Conservation (phyloP, 1,140 invertebrate genomes). For the Megathymus violae region DNA sequence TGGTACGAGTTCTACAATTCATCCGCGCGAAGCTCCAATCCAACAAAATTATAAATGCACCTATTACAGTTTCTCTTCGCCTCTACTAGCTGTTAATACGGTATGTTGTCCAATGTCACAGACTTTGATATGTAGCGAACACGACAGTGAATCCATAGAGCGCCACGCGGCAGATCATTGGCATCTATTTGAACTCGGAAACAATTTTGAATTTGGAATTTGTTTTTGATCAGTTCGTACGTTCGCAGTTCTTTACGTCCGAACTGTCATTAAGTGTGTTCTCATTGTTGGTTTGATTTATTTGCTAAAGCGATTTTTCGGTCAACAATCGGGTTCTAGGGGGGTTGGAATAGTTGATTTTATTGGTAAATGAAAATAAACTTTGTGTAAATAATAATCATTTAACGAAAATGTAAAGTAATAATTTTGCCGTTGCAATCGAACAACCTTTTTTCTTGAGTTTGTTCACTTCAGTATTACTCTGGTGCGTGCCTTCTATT, state of each 20-base stretch:
- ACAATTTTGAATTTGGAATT: constrained; percentile 73
- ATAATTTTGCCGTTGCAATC: too few species aligned
- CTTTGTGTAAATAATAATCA: too few species aligned
- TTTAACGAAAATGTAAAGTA: too few species aligned
- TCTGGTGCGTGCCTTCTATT: too few species aligned
- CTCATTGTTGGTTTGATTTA: constrained; percentile 67
- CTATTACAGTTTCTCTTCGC: not conserved
- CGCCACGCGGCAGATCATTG: constrained; percentile 76
- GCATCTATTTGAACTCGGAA: constrained; percentile 81
- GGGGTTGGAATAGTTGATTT: constrained; percentile 41
- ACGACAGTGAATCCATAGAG: constrained; percentile 42
- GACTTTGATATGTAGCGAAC: constrained; percentile 4
- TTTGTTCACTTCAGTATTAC: too few species aligned
- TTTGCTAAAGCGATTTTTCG: constrained; percentile 68
- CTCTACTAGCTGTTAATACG: constrained; percentile 25
- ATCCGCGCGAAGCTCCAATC: not conserved
- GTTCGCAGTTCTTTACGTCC: constrained; percentile 69
- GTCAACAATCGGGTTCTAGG: constrained; percentile 49
- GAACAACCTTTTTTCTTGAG: too few species aligned
- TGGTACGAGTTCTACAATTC: constrained; percentile 27
- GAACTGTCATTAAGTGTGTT: constrained; percentile 74
- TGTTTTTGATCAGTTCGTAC: constrained; percentile 78
- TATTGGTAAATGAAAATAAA: too few species aligned
- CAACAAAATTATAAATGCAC: constrained; percentile 3
- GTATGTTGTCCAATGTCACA: constrained; percentile 24